These are phyloP conservation scores for Melitaea athalia DNA, from an alignment of 2,888 invertebrate species.

Conservation along the genomic window DNA sequence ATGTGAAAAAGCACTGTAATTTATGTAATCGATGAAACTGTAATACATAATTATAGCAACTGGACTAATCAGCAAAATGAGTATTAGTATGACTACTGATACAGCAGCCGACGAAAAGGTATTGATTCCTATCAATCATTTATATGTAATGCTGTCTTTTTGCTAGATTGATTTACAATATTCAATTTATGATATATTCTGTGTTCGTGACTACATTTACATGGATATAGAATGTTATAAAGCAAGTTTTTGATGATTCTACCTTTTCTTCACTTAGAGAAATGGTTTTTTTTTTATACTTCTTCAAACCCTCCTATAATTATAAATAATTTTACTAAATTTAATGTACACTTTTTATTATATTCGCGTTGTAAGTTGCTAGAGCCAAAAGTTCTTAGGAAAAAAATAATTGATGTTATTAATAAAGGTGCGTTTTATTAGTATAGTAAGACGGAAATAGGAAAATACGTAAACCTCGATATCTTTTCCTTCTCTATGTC, in stretches of 20 bases:
- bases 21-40: background rate
- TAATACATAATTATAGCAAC: conserved; percentile 23
- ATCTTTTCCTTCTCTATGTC: too few relatives aligned
- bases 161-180: conserved; percentile 1
- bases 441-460: too few relatives aligned
- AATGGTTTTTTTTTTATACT: too few relatives aligned
- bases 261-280: too few relatives aligned
- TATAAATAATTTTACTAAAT: too few relatives aligned
- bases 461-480: too few relatives aligned
- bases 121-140: conserved; percentile 23
- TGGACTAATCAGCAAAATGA: conserved; percentile 35
- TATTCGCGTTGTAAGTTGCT: too few relatives aligned
- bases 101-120: background rate
- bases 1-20: background rate
- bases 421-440: too few relatives aligned
- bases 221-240: background rate
- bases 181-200: background rate
- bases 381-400: too few relatives aligned
- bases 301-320: too few relatives aligned
- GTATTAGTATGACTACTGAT: conserved; percentile 17
- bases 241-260: background rate
- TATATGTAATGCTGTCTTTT: background rate
- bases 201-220: background rate
- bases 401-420: too few relatives aligned
- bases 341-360: too few relatives aligned